Conservation (phyloP, 2,888 invertebrate genomes). For the Scaeva pyrastri region DNA sequence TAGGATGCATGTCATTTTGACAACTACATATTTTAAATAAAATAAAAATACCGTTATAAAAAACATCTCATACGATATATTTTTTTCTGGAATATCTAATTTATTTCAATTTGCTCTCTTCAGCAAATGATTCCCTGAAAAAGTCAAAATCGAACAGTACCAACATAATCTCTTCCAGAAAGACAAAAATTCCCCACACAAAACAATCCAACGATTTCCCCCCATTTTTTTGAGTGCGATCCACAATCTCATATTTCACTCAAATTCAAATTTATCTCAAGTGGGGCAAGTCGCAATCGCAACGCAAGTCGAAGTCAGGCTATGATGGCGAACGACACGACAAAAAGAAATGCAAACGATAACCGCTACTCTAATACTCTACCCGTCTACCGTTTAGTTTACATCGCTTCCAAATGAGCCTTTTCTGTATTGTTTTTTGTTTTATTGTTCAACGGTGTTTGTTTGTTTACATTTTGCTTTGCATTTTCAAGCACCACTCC, state of each 20-base stretch:
- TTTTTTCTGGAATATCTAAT: too few species aligned
- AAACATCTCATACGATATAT: too few species aligned
- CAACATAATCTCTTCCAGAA: not conserved
- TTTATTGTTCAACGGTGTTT: constrained; percentile 42
- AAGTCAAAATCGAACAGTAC: constrained; percentile 7
- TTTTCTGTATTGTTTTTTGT: constrained; percentile 48
- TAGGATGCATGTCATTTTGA: too few species aligned
- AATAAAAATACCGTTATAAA: too few species aligned
- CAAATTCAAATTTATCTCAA: constrained; percentile 60
- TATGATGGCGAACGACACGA: too few species aligned
- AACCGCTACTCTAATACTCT: too few species aligned
- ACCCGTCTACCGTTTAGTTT: too few species aligned
- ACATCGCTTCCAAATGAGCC: constrained; percentile 43
- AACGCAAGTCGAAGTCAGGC: too few species aligned
- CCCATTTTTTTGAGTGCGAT: constrained; percentile 48
- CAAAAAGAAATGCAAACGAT: constrained; percentile 34
- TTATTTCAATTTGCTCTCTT: too few species aligned
- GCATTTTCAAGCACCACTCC: constrained; percentile 34
- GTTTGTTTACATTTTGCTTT: constrained; percentile 69
- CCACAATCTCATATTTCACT: constrained; percentile 62
- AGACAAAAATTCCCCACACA: constrained; percentile 28
- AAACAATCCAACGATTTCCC: constrained; percentile 9
- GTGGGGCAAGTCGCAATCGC: constrained; percentile 37
- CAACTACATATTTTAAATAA: too few species aligned
- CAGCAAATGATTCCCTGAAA: not conserved